These are phyloP conservation scores for Mus spicilegus DNA, from an alignment of 2,113 vertebrate genomes.

Conservation along the genomic window DNA sequence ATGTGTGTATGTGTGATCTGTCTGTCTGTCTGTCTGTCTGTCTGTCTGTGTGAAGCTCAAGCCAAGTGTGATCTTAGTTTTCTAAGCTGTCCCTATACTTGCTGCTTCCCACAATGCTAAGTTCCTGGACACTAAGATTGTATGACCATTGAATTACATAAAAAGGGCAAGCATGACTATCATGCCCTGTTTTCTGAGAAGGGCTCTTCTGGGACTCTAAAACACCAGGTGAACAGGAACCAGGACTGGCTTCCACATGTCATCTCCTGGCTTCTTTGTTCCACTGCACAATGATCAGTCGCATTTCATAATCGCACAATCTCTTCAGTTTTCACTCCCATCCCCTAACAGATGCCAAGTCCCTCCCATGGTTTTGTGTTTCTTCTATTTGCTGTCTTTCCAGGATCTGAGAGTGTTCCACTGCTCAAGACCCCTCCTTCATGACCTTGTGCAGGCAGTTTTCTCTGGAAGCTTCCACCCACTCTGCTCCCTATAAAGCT, in stretches of 20 bases:
- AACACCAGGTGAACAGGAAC: too few species aligned
- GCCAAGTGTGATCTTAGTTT: neutral
- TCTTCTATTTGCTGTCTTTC: neutral
- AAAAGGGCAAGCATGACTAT: neutral
- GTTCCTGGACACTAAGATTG: neutral
- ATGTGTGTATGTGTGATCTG: neutral
- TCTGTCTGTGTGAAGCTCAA: neutral
- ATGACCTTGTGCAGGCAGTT: neutral
- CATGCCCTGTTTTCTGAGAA: accelerated
- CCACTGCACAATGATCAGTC: neutral
- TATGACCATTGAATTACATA: neutral
- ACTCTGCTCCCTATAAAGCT: constrained; percentile 52
- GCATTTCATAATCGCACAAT: neutral
- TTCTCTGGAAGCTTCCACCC: constrained; percentile 46
- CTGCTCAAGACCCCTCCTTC: neutral
- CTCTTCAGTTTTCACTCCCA: neutral
- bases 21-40: neutral
- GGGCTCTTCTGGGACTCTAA: neutral
- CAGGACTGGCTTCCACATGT: too few species aligned
- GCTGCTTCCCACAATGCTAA: neutral
- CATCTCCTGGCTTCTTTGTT: neutral
- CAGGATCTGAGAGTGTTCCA: neutral
- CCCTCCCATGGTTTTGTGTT: neutral
- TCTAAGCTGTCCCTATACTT: neutral
- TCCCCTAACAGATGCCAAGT: neutral